Base-by-base conservation (phyloP, 2,888 invertebrate species). In the Amphipoea oculea region DNA sequence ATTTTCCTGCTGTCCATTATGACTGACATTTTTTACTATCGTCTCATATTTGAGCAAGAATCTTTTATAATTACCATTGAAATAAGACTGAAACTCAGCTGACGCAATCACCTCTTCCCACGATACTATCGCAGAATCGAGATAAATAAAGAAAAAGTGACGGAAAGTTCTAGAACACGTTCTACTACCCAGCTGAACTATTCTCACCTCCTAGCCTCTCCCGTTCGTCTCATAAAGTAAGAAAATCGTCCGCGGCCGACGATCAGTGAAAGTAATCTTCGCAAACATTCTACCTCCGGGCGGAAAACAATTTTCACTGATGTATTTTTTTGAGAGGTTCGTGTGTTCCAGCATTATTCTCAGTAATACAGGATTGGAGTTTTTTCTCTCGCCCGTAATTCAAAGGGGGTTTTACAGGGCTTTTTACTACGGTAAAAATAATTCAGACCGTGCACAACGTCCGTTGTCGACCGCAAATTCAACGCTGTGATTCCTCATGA, bases 281-380 rank as follows among this genome's bases (percentile, higher is more conserved):
- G 91, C 92, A 91, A 92, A 92, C 94, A 94, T 94, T 92, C 92
- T 92, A 92, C 92, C 93, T 92, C 90, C 88, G 87, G 91, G 92
- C 93, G 93, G 91, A 91, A 94, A 94, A 94, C 94, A 94, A 94
- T 94, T 94, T 94, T 91, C 92, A 90, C 92, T 92, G 92, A 93
- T 93, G 94, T 93, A 92, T 94, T 93, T 94, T 93, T 94, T 94
- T 89, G 81, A 89, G 90, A 86, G 88, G 85, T 89, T 91, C 81
- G 90, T 88, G 87, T 88, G 85, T 78, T 73, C 78, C 65, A 69
- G 83, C 86, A 86, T 89, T 89, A 89, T 89, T 89, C 86, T 79
- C 84, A 82, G 88, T 87, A 84, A 88, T 87, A 87, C 79, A 84
- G 82, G 81, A 87, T 87, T 87, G 83, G 81, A 87, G 84, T 82